Conservation (phyloP, 2,797 vertebrate species). For the Propithecus deckenii region DNA sequence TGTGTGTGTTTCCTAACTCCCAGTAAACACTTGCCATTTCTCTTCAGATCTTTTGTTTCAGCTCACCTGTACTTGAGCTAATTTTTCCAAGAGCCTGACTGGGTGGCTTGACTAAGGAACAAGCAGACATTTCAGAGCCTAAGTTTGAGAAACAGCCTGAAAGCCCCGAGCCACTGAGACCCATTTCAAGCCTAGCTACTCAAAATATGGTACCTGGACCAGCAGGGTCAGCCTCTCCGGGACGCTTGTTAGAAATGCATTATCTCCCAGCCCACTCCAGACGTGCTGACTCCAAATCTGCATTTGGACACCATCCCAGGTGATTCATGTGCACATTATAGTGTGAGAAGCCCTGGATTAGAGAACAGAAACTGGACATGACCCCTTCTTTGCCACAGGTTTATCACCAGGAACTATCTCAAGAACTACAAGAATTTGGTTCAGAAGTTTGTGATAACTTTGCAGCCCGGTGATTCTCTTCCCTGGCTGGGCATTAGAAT, state of each 20-base stretch:
- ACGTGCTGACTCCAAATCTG: neutral
- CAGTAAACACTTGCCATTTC: neutral
- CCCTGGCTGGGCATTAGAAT: neutral
- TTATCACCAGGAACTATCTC: conserved; percentile 6
- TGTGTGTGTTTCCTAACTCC: neutral
- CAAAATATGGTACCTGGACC: neutral
- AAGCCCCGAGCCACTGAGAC: neutral
- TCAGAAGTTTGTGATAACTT: neutral
- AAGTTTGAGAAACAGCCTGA: neutral
- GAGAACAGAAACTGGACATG: neutral
- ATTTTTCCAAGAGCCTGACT: neutral
- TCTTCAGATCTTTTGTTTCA: neutral
- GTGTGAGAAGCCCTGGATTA: conserved; percentile 20
- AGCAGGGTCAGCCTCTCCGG: no score
- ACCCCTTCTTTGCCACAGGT: neutral
- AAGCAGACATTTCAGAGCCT: neutral
- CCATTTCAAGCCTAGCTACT: neutral
- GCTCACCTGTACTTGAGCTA: neutral
- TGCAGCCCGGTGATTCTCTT: neutral
- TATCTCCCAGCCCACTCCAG: neutral
- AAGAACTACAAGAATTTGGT: neutral
- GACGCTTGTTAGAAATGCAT: neutral
- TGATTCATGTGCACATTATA: neutral
- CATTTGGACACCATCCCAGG: neutral
- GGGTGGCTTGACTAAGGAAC: neutral